Conservation (phyloP, 1,140 invertebrate species). For the Papilio aristodemus region DNA sequence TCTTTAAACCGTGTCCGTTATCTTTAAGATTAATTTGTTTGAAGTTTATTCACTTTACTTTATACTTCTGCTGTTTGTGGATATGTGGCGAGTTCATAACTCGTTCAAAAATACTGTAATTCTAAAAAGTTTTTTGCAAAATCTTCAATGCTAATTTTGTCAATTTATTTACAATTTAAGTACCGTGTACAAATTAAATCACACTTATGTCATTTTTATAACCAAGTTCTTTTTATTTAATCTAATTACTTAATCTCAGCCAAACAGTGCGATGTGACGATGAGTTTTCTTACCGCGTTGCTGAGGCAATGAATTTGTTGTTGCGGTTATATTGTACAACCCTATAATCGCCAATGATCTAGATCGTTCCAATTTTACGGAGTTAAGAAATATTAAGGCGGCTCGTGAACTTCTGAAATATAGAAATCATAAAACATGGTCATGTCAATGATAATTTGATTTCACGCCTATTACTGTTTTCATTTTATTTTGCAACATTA, state of each 20-base stretch:
- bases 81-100: no score
- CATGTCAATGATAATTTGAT: conserved; percentile 32
- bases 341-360: conserved; percentile 18
- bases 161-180: no score
- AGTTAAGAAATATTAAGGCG: conserved; percentile 18
- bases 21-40: background rate
- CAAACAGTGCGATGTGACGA: background rate
- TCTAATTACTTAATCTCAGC: background rate
- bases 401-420: conserved; percentile 31
- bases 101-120: no score
- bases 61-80: no score
- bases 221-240: background rate
- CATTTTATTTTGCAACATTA: conserved; percentile 8
- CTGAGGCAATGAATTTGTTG: conserved; percentile 1
- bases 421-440: conserved; percentile 30
- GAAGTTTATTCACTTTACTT: background rate
- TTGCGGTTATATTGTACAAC: background rate
- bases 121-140: no score
- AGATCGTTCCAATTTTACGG: conserved; percentile 12
- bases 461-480: conserved; percentile 22
- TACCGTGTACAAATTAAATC: no score
- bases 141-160: no score
- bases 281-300: background rate
- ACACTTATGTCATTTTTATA: no score
- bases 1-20: background rate